phyloP scores from a whole-genome alignment of 2,888 invertebrate genomes.

The Harpalus rufipes region DNA sequence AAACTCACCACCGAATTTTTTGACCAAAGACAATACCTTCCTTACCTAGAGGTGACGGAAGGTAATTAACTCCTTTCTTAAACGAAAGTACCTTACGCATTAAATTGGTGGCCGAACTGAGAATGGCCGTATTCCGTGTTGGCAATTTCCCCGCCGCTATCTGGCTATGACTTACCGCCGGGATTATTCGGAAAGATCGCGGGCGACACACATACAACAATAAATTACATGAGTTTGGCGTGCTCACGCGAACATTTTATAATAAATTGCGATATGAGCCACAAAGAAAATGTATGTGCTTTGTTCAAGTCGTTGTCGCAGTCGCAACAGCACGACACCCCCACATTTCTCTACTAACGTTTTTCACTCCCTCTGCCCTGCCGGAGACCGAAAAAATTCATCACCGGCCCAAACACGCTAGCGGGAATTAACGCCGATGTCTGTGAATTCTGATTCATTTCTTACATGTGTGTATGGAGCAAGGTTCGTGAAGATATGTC shows the following conservation, averaged over 20 bases:
- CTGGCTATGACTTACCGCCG: conserved; percentile 39
- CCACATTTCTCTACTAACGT: conserved; percentile 34
- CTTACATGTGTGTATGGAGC: neutral
- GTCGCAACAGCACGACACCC: conserved; percentile 11
- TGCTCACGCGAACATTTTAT: conserved; percentile 59
- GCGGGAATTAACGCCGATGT: conserved; percentile 40
- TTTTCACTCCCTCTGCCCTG: neutral
- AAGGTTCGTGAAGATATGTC: neutral
- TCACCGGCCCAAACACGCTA: conserved; percentile 16
- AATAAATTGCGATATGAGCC: conserved; percentile 60
- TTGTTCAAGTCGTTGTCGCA: conserved; percentile 28
- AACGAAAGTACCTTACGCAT: too few relatives aligned
- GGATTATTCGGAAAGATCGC: conserved; percentile 54
- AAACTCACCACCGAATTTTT: too few relatives aligned
- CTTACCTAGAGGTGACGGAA: too few relatives aligned
- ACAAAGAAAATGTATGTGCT: conserved; percentile 62
- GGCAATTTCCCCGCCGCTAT: conserved; percentile 16
- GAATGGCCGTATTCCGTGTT: neutral
- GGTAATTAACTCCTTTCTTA: too few relatives aligned
- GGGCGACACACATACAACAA: conserved; percentile 58
- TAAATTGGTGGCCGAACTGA: neutral
- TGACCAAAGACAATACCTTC: too few relatives aligned
- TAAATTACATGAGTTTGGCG: conserved; percentile 61
- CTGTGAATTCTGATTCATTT: conserved; percentile 21
- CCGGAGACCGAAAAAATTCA: conserved; percentile 10